These are phyloP conservation scores for Asarcornis scutulata DNA, from an alignment of 2,113 vertebrate genomes.

Conservation along the genomic window DNA sequence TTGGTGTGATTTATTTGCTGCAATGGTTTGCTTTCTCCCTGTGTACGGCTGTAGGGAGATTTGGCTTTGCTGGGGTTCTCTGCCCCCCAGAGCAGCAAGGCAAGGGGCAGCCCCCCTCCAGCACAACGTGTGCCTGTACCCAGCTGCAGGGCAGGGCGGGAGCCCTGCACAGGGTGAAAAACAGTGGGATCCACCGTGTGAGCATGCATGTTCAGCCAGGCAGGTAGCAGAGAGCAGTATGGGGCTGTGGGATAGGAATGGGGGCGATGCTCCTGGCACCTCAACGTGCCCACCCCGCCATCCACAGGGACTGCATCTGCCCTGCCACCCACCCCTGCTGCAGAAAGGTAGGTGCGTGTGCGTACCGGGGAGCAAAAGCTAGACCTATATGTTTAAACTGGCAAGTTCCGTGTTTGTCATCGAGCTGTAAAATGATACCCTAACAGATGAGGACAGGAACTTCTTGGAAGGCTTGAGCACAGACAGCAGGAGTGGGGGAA, in stretches of 20 bases:
- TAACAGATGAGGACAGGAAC: slow-evolving; percentile 67
- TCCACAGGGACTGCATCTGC: neutral
- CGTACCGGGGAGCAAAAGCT: neutral
- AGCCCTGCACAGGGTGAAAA: accelerated
- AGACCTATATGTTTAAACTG: slow-evolving; percentile 64
- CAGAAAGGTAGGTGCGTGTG: neutral
- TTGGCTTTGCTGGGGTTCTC: neutral
- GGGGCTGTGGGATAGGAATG: accelerated
- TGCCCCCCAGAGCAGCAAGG: accelerated
- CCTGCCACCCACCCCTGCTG: neutral
- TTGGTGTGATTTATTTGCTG: neutral
- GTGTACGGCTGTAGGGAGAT: neutral
- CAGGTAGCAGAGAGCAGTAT: accelerated
- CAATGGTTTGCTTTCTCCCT: neutral
- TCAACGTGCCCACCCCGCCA: accelerated
- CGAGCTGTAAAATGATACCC: slow-evolving; percentile 58
- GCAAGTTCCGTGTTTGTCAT: slow-evolving; percentile 65
- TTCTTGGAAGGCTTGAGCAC: slow-evolving; percentile 62
- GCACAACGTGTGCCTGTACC: neutral
- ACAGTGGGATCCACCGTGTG: accelerated
- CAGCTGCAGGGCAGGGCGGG: neutral
- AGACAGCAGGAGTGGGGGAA: slow-evolving; percentile 67
- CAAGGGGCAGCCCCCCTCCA: neutral
- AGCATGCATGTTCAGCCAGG: neutral
- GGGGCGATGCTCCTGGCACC: accelerated